Percentiles rank a stretch among this genome's conserved stretches.
Conservation (phyloP, 1,140 invertebrate genomes). For the Gonatopus flavifemur region DNA sequence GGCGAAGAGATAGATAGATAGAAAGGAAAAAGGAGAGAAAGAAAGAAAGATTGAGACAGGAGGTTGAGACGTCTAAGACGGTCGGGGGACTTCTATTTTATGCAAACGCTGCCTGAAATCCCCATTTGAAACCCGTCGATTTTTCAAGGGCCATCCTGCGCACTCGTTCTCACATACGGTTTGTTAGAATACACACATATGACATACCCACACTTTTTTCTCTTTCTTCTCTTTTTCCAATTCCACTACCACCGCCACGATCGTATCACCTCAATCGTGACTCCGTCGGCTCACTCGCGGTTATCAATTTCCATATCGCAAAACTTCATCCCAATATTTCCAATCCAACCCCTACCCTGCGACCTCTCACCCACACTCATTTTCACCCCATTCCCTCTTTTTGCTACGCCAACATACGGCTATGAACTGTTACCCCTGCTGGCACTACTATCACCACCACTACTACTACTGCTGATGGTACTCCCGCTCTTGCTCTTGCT, state of each 20-base stretch:
- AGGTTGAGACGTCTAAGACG: slow-evolving; percentile 3
- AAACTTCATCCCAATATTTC: slow-evolving; percentile 4
- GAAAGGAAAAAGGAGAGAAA: not conserved
- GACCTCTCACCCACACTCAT: too few relatives aligned
- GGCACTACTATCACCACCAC: too few relatives aligned
- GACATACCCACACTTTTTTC: too few relatives aligned
- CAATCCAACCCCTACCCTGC: too few relatives aligned
- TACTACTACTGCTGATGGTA: too few relatives aligned
- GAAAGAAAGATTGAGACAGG: not conserved
- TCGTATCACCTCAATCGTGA: slow-evolving; percentile 12
- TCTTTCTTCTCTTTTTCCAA: too few relatives aligned
- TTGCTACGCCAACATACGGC: too few relatives aligned
- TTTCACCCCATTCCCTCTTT: too few relatives aligned
- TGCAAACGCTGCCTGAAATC: slow-evolving; percentile 40
- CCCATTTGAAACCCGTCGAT: slow-evolving; percentile 38
- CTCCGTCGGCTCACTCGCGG: slow-evolving; percentile 20
- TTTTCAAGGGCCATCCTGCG: slow-evolving; percentile 39
- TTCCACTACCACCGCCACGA: too few relatives aligned
- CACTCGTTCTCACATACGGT: slow-evolving; percentile 22
- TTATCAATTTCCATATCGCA: slow-evolving; percentile 16
- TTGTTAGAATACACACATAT: not conserved
- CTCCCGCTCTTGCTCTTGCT: too few relatives aligned
- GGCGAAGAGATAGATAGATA: slow-evolving; percentile 5
- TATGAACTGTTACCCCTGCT: too few relatives aligned
- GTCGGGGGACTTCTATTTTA: slow-evolving; percentile 35